These are phyloP conservation scores for Spondyliosoma cantharus DNA, from an alignment of 2,797 vertebrate species.

Conservation along the genomic window DNA sequence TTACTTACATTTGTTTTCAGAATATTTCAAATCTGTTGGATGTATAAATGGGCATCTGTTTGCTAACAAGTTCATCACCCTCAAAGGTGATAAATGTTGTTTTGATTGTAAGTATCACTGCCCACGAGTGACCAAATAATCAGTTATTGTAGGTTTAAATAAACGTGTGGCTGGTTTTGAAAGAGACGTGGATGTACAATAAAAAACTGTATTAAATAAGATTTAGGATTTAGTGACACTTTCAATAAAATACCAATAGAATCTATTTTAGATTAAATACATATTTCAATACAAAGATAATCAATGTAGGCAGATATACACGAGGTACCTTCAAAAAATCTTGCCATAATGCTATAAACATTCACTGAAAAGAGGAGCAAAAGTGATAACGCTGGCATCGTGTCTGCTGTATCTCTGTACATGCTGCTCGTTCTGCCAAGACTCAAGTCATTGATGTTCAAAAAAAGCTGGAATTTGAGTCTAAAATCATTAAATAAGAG, in stretches of 20 bases:
- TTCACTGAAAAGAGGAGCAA: background rate
- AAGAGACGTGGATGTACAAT: background rate
- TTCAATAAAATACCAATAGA: background rate
- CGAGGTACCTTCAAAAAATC: background rate
- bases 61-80: background rate
- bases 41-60: background rate
- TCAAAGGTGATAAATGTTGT: background rate
- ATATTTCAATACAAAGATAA: background rate
- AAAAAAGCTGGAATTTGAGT: background rate
- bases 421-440: background rate
- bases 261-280: background rate
- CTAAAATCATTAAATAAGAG: conserved; percentile 1
- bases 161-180: background rate
- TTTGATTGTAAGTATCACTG: background rate
- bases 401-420: background rate
- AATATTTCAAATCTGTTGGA: background rate
- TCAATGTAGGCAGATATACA: background rate
- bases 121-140: background rate
- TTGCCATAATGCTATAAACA: background rate
- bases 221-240: background rate
- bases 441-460: background rate
- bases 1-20: no score
- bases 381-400: background rate
- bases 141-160: background rate
- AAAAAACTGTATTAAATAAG: background rate